Base-by-base conservation (phyloP, 2,888 invertebrate species). In the Troides helena region DNA sequence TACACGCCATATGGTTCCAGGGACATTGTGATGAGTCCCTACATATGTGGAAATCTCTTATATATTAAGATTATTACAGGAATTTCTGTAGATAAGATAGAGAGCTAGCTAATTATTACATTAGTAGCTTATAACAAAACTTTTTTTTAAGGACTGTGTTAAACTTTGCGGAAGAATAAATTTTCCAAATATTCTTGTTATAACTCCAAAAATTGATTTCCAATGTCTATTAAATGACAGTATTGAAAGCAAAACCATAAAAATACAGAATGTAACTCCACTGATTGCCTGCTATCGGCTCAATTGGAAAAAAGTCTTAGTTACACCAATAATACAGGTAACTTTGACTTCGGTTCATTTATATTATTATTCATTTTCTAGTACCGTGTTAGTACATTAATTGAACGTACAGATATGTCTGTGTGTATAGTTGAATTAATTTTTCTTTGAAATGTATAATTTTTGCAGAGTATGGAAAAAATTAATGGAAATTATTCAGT, bases 111-210 rank as follows among this genome's bases (percentile, higher is more conserved):
- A 30, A 30, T 4, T 39, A 39, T 39, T 8, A 39, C 8, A 39
- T 39, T 8, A 7, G 8, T 1, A 50, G 18, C 50, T 50, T 50
- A 18, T 50, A 18, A 50, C 50, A 18, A 2, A 50, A 50, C 18
- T 18, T 1, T 50, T 71, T 86, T 91, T 71, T 79, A 14, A 96
- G 96, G 95, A 96, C 78, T 90, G 89, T 71, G 90, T 96, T 63
- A 92, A 93, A 73, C 81, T 96, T 60, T 85, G 85, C 62, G 96
- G 95, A 50, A 94, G 93, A 81, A 93, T 96, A 1, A 94, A 95
- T 84, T 96, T 94, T 80, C 96, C 96, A 0, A 95, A 95, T 77
- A 81, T 96, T 64, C 87, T 89, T 58, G 86, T 95, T 67, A 81
- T 91, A 72, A 93, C 95, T 59, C 88, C 89, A 18, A 83, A 85